Conservation (phyloP, 2,888 invertebrate genomes). For the Linhomoeus sp. region DNA sequence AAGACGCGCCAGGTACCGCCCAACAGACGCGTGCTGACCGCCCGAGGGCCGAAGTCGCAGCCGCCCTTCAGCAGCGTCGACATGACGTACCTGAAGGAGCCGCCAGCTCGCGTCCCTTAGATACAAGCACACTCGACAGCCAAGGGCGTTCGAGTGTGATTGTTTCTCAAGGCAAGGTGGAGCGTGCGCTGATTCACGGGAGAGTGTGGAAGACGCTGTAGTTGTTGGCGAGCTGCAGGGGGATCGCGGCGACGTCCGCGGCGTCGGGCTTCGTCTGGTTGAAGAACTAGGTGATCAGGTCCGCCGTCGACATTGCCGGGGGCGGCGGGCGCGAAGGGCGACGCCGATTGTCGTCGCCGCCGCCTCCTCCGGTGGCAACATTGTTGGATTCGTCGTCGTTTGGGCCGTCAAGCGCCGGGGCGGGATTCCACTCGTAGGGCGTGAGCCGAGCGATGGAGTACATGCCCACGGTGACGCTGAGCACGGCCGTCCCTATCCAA, state of each 20-base stretch:
- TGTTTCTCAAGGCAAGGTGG: too few species aligned
- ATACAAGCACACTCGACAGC: too few species aligned
- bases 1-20: constrained; percentile 62
- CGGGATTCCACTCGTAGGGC: constrained; percentile 33
- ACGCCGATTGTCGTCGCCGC: constrained; percentile 28
- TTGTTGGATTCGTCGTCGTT: too few species aligned
- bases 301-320: background rate
- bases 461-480: constrained; percentile 72
- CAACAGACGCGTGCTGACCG: constrained; percentile 66
- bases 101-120: too few species aligned
- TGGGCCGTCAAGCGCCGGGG: background rate
- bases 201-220: constrained; percentile 25
- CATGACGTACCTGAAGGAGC: constrained; percentile 18
- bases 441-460: constrained; percentile 52
- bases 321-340: too few species aligned
- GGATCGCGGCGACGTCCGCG: background rate
- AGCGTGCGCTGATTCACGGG: constrained; percentile 11
- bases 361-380: too few species aligned
- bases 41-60: constrained; percentile 78
- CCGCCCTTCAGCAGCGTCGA: constrained; percentile 82
- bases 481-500: constrained; percentile 85
- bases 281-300: background rate
- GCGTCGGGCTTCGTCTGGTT: background rate
- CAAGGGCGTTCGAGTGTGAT: too few species aligned
- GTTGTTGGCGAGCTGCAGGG: constrained; percentile 23